Base-by-base conservation (phyloP, 2,888 invertebrate genomes). In the Dascillus cervinus region DNA sequence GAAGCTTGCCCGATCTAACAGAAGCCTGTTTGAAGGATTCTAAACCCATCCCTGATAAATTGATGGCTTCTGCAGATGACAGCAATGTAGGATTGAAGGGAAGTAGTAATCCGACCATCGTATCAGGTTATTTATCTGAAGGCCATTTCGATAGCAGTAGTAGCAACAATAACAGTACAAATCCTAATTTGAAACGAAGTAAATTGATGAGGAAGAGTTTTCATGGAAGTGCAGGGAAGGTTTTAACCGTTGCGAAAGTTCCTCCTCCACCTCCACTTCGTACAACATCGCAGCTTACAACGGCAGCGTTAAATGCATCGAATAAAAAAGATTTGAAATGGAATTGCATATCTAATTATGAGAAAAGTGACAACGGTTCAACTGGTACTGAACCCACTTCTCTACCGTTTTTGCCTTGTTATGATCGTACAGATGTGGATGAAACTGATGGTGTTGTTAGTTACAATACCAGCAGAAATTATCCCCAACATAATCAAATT, bases 1-100 rank as follows among this genome's bases (percentile, higher is more conserved):
- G 90, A 44, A 89, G 89, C 32, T 87, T 91, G 87, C 91, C 91
- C 1, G 91, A 91, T 66, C 67, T 91, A 26, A 82, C 90, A 0
- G 90, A 90, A 59, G 82, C 82, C 1, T 82, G 79, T 26, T 60
- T 50, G 22, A 64, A 69, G 26, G 53, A 66, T 5, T 52, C 58
- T 41, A 64, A 47, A 32, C 66, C 62, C 47, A n/a, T n/a, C n/a
- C 2, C 24, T 11, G 8, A 25, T 13, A 39, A 40, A 9, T 70
- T 62, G 10, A 65, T 60, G 25, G 66, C 66, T 10, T 75, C 79
- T 0, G 75, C 81, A n/a, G 87, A 86, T 56, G 87, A 88, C 53
- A 83, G 80, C 25, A 77, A 71, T 28, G 75, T 87, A 0, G 84
- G 84, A 1, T 56, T 79, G 12, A 75, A 77, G 49, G 73, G 73